These are phyloP conservation scores for Micropterix aruncella DNA, from an alignment of 2,888 invertebrate species.

Conservation along the genomic window DNA sequence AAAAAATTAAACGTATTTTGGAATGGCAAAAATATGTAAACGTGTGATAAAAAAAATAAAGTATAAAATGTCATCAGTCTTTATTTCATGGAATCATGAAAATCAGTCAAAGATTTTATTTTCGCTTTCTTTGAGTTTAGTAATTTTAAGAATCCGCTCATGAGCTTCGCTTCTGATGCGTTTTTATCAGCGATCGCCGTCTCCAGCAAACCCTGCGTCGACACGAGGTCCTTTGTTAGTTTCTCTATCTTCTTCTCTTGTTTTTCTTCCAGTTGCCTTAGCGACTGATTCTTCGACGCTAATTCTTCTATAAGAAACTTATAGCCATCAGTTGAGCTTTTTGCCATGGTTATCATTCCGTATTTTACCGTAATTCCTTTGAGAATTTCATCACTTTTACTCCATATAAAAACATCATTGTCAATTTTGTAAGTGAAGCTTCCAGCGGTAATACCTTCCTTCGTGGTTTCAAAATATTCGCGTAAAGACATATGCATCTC, in stretches of 20 bases:
- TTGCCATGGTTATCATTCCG: not conserved
- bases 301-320: not conserved
- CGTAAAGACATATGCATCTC: not conserved
- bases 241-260: not conserved
- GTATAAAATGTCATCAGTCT: not conserved
- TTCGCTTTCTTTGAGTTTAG: not conserved
- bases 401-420: not conserved
- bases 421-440: not conserved
- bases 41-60: too few relatives aligned
- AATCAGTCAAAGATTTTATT: not conserved
- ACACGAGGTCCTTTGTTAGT: not conserved
- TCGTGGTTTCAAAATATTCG: not conserved
- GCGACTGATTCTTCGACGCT: not conserved
- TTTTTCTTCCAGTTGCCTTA: not conserved
- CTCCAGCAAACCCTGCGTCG: not conserved
- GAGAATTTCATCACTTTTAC: not conserved
- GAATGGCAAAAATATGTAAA: constrained; percentile 23
- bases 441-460: not conserved
- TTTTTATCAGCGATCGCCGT: not conserved
- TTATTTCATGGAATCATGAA: not conserved
- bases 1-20: constrained; percentile 30
- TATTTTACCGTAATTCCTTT: not conserved
- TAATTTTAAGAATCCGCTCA: not conserved
- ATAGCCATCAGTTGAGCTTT: not conserved
- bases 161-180: not conserved